Conservation (phyloP, 1,140 invertebrate genomes). For the Galleria mellonella region DNA sequence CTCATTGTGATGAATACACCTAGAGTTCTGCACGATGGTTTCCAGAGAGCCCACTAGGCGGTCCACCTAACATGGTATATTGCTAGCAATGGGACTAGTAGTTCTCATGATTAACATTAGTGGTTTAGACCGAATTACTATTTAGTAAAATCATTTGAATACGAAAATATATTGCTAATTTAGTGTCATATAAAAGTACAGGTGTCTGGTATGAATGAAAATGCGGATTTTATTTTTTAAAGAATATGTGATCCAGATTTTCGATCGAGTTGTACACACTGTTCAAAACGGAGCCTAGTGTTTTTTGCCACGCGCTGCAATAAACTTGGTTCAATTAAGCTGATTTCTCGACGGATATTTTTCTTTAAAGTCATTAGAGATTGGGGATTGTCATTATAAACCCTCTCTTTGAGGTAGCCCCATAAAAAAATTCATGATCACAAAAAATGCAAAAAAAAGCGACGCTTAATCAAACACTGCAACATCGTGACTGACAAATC, state of each 20-base stretch:
- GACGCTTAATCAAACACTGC: slow-evolving; percentile 11
- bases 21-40: too few species aligned
- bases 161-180: too few species aligned
- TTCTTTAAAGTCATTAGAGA: slow-evolving; percentile 8
- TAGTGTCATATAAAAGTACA: too few species aligned
- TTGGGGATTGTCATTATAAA: slow-evolving; percentile 9
- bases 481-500: too few species aligned
- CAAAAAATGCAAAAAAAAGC: slow-evolving; percentile 18
- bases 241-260: slow-evolving; percentile 1
- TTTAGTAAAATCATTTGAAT: too few species aligned
- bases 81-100: too few species aligned
- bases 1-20: too few species aligned
- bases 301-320: slow-evolving; percentile 13
- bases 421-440: neutral
- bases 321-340: slow-evolving; percentile 10
- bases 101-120: too few species aligned
- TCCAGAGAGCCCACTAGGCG: too few species aligned
- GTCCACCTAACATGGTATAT: too few species aligned
- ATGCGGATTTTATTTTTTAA: neutral
- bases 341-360: slow-evolving; percentile 10
- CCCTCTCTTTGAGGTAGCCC: neutral
- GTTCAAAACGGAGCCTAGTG: slow-evolving; percentile 14
- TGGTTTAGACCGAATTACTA: too few species aligned
- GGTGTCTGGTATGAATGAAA: too few species aligned
- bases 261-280: slow-evolving; percentile 7